Evolutionary conservation across 2,113 vertebrate genomes (phyloP), one percentile per base, ranked within the genome.

Genomic region (Isichthys henryi): DNA sequence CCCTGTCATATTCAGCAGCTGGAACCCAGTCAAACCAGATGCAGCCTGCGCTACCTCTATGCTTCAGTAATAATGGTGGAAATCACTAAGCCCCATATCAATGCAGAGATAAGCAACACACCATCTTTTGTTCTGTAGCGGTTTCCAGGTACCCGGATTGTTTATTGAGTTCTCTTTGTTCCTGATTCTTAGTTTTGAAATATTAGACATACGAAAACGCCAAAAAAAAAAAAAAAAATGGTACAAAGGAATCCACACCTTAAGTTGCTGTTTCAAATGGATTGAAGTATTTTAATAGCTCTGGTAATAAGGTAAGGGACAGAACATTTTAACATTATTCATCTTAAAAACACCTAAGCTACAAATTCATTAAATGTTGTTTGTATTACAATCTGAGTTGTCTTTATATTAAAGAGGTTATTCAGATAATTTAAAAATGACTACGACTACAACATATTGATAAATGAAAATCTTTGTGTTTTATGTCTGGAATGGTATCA

Each of bases 61-160:
- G 80, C 87, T 89, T 90, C 58, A 23, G 45, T 89, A 88, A 91
- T 82, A 89, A 91, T 90, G 90, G 89, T 91, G 74, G 82, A 89
- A 88, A 89, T 90, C 82, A 91, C 91, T 90, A 90, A 88, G 86
- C 88, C 88, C 27, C 17, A 66, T 90, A 88, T 88, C 90, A 91
- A 86, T 88, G 80, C 91, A 87, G 90, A 89, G 74, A 50, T 53
- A 91, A 91, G 91, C 92, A 91, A 92, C 90, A 89, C 53, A 58
- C 52, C 27, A 31, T 50, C 48, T 87, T 74, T 85, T 92, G 90
- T 92, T 88, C 23, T 89, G 53, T 50, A 80, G 84, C 56, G 46
- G 39, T 39, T 89, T 84, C 53, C 88, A 48, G 21, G 45, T 89
- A 91, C 90, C 85, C 70, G 87, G 89, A 89, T 91, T 88, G 49